These are phyloP conservation scores for Ophion slaviceki DNA, from an alignment of 2,888 invertebrate genomes.

Conservation along the genomic window DNA sequence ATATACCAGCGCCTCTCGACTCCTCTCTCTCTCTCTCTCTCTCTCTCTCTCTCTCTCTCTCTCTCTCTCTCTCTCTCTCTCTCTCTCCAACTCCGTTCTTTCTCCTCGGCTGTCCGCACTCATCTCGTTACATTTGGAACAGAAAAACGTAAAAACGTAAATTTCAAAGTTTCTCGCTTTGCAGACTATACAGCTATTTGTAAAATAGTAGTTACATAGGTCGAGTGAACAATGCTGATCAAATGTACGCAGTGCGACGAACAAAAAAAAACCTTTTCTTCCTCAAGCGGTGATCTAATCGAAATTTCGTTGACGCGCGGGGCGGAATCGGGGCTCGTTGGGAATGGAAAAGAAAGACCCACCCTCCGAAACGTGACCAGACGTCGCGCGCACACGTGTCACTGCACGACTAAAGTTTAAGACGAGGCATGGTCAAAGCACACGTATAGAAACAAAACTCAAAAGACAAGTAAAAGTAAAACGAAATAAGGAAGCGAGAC, in stretches of 20 bases:
- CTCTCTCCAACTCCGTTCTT: not conserved
- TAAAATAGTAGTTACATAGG: too few species aligned
- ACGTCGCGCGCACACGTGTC: conserved; percentile 3
- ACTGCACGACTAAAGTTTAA: conserved; percentile 4
- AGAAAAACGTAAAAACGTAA: too few species aligned
- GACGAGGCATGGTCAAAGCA: not conserved
- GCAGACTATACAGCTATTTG: too few species aligned
- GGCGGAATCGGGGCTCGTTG: not conserved
- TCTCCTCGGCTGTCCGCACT: not conserved
- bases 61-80: not conserved
- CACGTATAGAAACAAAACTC: not conserved
- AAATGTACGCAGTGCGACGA: too few species aligned
- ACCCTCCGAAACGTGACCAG: conserved; percentile 31
- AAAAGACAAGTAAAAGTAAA: too few species aligned
- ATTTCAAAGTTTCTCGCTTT: too few species aligned
- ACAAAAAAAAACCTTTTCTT: not conserved
- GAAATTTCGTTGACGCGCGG: conserved; percentile 23
- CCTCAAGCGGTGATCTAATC: not conserved
- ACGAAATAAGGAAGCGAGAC: too few species aligned
- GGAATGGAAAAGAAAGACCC: conserved; percentile 12
- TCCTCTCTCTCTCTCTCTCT: not conserved
- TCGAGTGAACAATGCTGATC: too few species aligned
- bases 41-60: not conserved
- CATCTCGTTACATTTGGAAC: not conserved
- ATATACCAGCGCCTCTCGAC: not conserved